phyloP scores from a whole-genome alignment of 2,113 vertebrate species.

The Antennarius striatus region DNA sequence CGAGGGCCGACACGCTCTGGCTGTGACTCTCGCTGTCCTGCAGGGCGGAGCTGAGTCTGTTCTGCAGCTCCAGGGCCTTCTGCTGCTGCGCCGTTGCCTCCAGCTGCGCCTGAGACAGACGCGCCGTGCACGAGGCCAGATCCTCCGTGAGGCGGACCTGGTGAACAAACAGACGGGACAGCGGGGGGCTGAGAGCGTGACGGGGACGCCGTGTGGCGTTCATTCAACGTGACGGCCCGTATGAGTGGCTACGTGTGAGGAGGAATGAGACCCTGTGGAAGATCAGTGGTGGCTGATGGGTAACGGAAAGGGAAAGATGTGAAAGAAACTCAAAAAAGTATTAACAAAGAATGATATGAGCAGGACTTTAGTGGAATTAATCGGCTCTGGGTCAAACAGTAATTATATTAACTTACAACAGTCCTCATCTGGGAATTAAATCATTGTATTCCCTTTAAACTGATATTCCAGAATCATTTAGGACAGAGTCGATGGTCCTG shows the following conservation, averaged over 20 bases:
- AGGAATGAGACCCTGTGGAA: constrained; percentile 50
- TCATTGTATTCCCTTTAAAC: no score
- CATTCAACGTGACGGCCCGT: constrained; percentile 9
- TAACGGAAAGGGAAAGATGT: constrained; percentile 5
- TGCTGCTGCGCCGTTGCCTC: constrained; percentile 88
- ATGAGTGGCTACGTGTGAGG: constrained; percentile 38
- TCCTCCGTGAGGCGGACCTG: constrained; percentile 91
- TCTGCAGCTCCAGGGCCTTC: constrained; percentile 83
- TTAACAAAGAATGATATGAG: constrained; percentile 12
- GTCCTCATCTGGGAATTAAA: no score
- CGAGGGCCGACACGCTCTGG: constrained; percentile 72
- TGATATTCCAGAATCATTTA: no score
- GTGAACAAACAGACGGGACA: constrained; percentile 1
- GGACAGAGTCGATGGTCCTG: no score
- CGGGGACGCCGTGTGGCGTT: no score
- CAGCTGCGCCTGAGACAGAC: constrained; percentile 88
- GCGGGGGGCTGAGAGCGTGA: background rate
- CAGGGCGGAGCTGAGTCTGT: constrained; percentile 79
- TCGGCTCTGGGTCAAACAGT: constrained; percentile 53
- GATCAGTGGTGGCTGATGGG: constrained; percentile 19
- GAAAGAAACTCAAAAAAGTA: constrained; percentile 20
- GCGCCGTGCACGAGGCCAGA: constrained; percentile 83
- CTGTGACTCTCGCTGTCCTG: constrained; percentile 81
- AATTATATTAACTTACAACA: background rate
- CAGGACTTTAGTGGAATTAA: constrained; percentile 12